Evolutionary conservation across 92 coral and sea anemone species (phyloP), one percentile per base, ranked within the genome.

Genomic region (Phenganax subtilis): DNA sequence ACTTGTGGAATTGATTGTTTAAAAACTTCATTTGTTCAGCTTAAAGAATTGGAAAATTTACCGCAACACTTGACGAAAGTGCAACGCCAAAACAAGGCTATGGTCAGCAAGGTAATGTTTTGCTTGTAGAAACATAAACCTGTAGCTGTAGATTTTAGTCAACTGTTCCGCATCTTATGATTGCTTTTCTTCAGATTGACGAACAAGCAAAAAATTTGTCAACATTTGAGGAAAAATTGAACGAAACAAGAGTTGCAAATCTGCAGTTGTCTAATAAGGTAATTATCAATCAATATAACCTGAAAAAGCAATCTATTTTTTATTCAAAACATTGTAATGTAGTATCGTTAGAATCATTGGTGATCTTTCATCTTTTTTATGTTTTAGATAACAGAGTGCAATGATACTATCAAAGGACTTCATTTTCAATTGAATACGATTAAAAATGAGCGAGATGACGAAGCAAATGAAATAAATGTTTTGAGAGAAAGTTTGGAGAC

Each of bases 391-490:
- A 64, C 74, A 8, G 83, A 79, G 54, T 60, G 31, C 29, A 54
- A 53, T 52, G 83, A 79, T 15, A 30, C 74, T 15, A 79, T 64
- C 67, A 30, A 56, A 12, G 69, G 63, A 54, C 83, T 79, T 47
- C 83, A 79, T 54, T 79, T 63, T 64, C 83, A 79, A 51, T 63
- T 79, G 37, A 79, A 79, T 54, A 79, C 44, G 16, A 79, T 79
- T 44, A 79, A 65, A 60, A 79, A 79, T 14, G 83, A 79, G 83
- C 63, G 65, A 12, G 83, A 79, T 9, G 28, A 27, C 56, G 9
- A 63, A 44, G 52, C 44, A 51, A 64, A 64, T 30, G 83, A 79
- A 73, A 68, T 54, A 11, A 63, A 63, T 16, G 57, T 64, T 52
- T 16, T 79, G 51, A 20, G 69, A 79, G 83, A 79, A 14, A 4